Conservation (phyloP, 2,113 vertebrate species). For the Rhynchopsitta pachyrhyncha region DNA sequence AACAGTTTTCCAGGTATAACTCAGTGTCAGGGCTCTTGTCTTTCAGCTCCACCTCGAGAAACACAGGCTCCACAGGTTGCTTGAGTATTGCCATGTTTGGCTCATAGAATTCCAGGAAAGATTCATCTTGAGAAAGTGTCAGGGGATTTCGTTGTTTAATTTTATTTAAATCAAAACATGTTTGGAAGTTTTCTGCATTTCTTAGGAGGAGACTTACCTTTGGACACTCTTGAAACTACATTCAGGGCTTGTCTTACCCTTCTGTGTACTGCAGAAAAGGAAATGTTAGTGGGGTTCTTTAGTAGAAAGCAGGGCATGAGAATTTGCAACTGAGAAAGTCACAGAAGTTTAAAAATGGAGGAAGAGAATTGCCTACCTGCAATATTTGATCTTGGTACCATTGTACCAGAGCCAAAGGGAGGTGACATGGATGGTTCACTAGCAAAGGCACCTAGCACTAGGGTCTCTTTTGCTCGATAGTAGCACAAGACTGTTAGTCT, state of each 20-base stretch:
- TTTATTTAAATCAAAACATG: neutral
- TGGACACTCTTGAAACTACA: conserved; percentile 46
- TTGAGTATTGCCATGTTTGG: neutral
- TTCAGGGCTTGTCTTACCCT: conserved; percentile 34
- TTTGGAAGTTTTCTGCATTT: neutral
- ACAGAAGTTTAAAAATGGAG: neutral
- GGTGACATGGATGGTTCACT: neutral
- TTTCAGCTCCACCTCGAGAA: conserved; percentile 52
- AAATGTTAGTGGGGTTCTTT: neutral
- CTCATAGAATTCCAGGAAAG: conserved; percentile 12
- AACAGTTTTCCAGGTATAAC: conserved; percentile 40
- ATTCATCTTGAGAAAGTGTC: neutral
- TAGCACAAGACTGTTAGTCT: conserved; percentile 61
- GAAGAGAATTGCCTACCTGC: neutral
- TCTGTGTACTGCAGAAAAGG: conserved; percentile 8
- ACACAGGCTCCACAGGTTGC: neutral
- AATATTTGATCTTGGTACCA: neutral
- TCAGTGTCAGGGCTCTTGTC: neutral
- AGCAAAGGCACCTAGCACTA: neutral
- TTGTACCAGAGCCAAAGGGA: neutral
- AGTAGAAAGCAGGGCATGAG: neutral
- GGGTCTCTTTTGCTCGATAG: conserved; percentile 51
- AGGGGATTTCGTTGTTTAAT: neutral
- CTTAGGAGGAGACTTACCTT: conserved; percentile 38
- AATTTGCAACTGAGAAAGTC: neutral